Conservation (phyloP, 2,888 invertebrate genomes). For the Pristionchus mayeri region DNA sequence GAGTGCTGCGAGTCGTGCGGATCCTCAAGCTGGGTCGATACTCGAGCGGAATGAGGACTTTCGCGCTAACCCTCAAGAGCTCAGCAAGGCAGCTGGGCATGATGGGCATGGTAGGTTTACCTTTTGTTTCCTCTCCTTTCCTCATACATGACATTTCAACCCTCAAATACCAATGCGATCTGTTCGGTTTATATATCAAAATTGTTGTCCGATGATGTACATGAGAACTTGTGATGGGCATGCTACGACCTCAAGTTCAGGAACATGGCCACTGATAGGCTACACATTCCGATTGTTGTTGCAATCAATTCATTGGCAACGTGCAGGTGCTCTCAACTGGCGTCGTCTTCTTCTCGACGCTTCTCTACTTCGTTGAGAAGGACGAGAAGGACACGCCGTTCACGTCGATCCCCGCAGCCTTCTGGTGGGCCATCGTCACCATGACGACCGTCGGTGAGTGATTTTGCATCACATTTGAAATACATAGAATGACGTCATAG, state of each 20-base stretch:
- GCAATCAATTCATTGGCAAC: neutral
- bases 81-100: constrained; percentile 70
- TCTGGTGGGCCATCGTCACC: constrained; percentile 74
- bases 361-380: constrained; percentile 72
- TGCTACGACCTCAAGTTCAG: neutral
- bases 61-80: constrained; percentile 70
- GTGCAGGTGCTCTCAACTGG: constrained; percentile 70
- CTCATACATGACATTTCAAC: too few species aligned
- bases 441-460: constrained; percentile 70
- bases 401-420: constrained; percentile 73
- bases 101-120: constrained; percentile 60
- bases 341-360: constrained; percentile 73
- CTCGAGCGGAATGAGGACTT: constrained; percentile 73
- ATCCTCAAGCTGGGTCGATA: constrained; percentile 74
- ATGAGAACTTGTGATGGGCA: neutral
- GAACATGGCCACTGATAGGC: too few species aligned
- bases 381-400: constrained; percentile 73
- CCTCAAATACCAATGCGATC: neutral
- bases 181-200: neutral
- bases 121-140: too few species aligned
- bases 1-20: constrained; percentile 73
- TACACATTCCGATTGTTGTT: too few species aligned
- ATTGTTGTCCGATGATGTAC: neutral
- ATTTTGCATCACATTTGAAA: too few species aligned
- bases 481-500: too few species aligned